phyloP scores from a whole-genome alignment of 2,113 vertebrate genomes.

The Eclectus roratus region DNA sequence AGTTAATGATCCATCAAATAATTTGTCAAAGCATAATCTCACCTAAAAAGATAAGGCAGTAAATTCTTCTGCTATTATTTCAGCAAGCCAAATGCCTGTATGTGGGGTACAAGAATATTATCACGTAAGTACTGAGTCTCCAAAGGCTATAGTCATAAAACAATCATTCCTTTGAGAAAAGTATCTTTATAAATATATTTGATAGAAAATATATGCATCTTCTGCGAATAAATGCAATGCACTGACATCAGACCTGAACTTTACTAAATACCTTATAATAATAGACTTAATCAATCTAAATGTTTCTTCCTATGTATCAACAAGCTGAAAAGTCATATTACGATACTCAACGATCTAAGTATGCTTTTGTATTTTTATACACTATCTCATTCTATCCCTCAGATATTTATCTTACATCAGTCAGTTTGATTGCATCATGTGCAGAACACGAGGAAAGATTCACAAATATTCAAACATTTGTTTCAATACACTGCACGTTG shows the following conservation, averaged over 20 bases:
- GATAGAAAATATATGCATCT: not conserved
- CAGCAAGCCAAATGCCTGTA: not conserved
- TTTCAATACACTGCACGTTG: not conserved
- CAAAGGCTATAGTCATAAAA: not conserved
- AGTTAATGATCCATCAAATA: not conserved
- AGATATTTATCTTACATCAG: not conserved
- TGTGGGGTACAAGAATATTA: not conserved
- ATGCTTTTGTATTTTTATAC: not conserved
- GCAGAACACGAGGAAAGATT: not conserved
- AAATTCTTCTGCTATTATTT: not conserved
- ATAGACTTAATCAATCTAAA: not conserved
- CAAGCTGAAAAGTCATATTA: not conserved
- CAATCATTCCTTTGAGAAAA: not conserved
- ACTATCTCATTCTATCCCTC: not conserved
- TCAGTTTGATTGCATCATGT: not conserved
- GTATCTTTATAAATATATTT: not conserved
- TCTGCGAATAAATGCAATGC: not conserved
- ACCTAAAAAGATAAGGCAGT: not conserved
- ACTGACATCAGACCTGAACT: not conserved
- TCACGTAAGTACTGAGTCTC: not conserved
- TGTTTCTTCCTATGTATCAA: not conserved
- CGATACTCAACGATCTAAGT: not conserved
- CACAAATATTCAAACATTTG: conserved; percentile 2
- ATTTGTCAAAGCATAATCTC: not conserved
- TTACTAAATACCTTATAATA: not conserved